Conservation (phyloP, 2,113 vertebrate species). For the Menura novaehollandiae region DNA sequence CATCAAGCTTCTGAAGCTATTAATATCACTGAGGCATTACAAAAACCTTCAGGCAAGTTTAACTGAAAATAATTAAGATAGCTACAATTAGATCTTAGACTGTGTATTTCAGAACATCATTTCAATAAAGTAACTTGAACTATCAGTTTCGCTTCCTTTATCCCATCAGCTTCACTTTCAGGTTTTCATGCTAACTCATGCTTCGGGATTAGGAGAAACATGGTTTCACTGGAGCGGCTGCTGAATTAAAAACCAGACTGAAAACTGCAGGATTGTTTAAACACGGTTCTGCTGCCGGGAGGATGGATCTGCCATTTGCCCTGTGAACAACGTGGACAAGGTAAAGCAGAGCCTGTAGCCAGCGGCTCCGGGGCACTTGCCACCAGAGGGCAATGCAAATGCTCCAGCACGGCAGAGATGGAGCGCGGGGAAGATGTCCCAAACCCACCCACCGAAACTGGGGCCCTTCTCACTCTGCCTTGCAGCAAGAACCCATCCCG, state of each 20-base stretch:
- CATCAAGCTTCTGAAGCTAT: background rate
- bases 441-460: background rate
- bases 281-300: fast-evolving
- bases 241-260: background rate
- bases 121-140: background rate
- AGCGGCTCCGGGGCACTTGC: background rate
- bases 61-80: background rate
- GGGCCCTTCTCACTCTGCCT: background rate
- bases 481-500: background rate
- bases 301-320: background rate
- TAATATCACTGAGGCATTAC: background rate
- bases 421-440: background rate
- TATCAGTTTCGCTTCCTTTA: background rate
- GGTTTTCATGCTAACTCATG: background rate
- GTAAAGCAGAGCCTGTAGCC: background rate
- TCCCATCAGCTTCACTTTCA: background rate
- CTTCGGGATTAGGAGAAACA: background rate
- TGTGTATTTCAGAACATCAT: background rate
- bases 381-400: constrained; percentile 53
- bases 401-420: background rate
- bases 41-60: background rate
- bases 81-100: background rate
- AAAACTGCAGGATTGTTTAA: background rate
- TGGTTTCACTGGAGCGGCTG: background rate
- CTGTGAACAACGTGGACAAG: fast-evolving